Conservation (phyloP, 1,140 invertebrate genomes). For the Pygmarrhopalites habei region DNA sequence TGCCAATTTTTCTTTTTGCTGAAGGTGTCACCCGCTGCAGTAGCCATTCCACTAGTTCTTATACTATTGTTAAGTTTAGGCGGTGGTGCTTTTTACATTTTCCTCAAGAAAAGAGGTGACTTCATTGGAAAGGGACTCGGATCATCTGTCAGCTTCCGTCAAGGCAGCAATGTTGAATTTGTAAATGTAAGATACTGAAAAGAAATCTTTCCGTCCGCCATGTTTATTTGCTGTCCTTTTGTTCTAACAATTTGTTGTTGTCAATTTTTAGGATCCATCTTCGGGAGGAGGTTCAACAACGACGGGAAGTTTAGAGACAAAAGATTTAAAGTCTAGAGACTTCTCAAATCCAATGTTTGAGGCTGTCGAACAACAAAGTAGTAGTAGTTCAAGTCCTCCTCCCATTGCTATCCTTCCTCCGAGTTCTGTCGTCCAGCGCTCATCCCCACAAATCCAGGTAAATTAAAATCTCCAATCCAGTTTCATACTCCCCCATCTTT, state of each 20-base stretch:
- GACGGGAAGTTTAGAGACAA: slow-evolving; percentile 6
- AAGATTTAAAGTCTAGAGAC: slow-evolving; percentile 51
- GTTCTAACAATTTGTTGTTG: not conserved
- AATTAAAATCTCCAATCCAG: slow-evolving; percentile 47
- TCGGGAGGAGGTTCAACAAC: slow-evolving; percentile 8
- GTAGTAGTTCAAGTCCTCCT: slow-evolving; percentile 8
- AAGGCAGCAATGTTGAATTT: slow-evolving; percentile 90
- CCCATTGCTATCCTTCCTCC: slow-evolving; percentile 63
- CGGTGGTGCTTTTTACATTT: slow-evolving; percentile 66
- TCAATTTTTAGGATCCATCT: not conserved
- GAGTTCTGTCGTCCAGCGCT: slow-evolving; percentile 67
- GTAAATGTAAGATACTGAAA: slow-evolving; percentile 40
- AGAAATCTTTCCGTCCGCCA: not conserved
- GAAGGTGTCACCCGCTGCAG: slow-evolving; percentile 61
- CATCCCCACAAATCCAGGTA: slow-evolving; percentile 65
- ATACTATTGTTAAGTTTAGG: slow-evolving; percentile 62
- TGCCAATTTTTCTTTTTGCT: too few species aligned
- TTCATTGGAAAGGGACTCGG: slow-evolving; percentile 52
- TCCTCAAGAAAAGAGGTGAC: slow-evolving; percentile 58
- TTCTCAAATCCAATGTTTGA: slow-evolving; percentile 97
- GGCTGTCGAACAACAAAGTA: slow-evolving; percentile 54
- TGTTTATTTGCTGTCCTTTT: not conserved
- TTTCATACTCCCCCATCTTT: too few species aligned
- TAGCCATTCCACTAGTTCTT: slow-evolving; percentile 68
- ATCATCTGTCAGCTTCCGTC: slow-evolving; percentile 88